phyloP scores from a whole-genome alignment of 2,113 vertebrate genomes.

The Lampris incognitus region DNA sequence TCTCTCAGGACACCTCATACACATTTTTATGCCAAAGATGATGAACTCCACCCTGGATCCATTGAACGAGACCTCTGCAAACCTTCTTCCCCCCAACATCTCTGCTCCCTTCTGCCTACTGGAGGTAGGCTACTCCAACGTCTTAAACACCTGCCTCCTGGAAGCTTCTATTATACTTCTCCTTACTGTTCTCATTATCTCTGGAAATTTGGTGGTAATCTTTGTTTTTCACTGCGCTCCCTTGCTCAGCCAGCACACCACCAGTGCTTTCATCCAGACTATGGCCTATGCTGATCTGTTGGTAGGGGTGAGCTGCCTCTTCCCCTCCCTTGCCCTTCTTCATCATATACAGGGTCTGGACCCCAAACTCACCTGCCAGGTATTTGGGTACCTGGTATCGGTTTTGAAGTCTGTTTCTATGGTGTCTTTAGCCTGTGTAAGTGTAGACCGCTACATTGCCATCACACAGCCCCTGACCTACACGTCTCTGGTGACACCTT shows the following conservation, averaged over 20 bases:
- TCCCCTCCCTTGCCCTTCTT: slow-evolving; percentile 93
- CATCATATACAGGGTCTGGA: slow-evolving; percentile 88
- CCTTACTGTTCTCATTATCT: slow-evolving; percentile 94
- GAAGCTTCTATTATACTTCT: slow-evolving; percentile 94
- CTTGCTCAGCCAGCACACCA: slow-evolving; percentile 94
- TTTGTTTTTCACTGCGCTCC: slow-evolving; percentile 99
- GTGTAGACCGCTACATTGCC: slow-evolving; percentile 96
- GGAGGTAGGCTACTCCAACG: slow-evolving; percentile 89
- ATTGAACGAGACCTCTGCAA: slow-evolving; percentile 84
- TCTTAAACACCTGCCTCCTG: slow-evolving; percentile 91
- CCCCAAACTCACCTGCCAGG: slow-evolving; percentile 91
- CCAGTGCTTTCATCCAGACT: slow-evolving; percentile 98
- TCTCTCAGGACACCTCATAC: slow-evolving; percentile 41
- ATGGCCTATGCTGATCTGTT: slow-evolving; percentile 98
- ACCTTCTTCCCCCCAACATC: slow-evolving; percentile 82
- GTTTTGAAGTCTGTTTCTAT: slow-evolving; percentile 98
- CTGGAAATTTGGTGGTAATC: slow-evolving; percentile 95
- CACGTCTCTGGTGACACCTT: slow-evolving; percentile 91
- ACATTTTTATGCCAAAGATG: slow-evolving; percentile 79
- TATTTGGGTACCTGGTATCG: slow-evolving; percentile 94
- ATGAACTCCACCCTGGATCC: slow-evolving; percentile 93
- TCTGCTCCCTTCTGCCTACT: slow-evolving; percentile 92
- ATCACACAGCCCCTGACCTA: slow-evolving; percentile 95
- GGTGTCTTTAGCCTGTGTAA: slow-evolving; percentile 95
- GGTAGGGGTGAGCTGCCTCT: slow-evolving; percentile 96